Base-by-base conservation (phyloP, 2,888 invertebrate species). In the Cepaea hortensis region DNA sequence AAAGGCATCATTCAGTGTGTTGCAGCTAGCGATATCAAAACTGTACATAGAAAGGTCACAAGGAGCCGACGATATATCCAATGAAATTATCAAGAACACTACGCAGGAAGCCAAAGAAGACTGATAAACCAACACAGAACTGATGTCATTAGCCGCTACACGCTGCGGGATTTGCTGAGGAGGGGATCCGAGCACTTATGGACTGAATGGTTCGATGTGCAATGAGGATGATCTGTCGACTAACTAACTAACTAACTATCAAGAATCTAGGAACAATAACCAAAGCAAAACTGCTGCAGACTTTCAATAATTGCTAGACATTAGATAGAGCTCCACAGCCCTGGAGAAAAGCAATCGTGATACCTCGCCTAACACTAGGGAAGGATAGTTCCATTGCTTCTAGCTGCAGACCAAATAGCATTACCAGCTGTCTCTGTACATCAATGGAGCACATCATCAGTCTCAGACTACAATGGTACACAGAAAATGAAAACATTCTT, bases 311-410 rank as follows among this genome's bases (percentile, higher is more conserved):
- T 18, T 76, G 48, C 3, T 76, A 48, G 75, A 18, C 50, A 6
- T 5, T 2, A 15, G 48, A 48, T 46, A 35, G 13, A 46, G 82
- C 46, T 46, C 50, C 82, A 7, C 50, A 50, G 3, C 48, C n/a
- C 48, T 83, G 72, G 85, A 80, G 80, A 62, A 55, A 80, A 80
- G 80, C 80, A 50, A 80, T 18, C 46, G 18, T 70, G 61, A 79
- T 50, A 46, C 70, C 50, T 4, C 18, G 46, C n/a, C 79, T 13
- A 46, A 85, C 48, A 62, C 20, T 6, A 23, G 76, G 62, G 3
- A 76, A 76, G n/a, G 48, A 75, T 3, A 62, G 35, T 6, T n/a
- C 46, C 9, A 46, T 7, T 4, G 77, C 46, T 4, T 18, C 48
- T n/a, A 84, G 65, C 77, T 77, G 72, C 20, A 48, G 73, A 9